phyloP scores from a whole-genome alignment of 2,113 vertebrate genomes.

The Bambusicola thoracicus region DNA sequence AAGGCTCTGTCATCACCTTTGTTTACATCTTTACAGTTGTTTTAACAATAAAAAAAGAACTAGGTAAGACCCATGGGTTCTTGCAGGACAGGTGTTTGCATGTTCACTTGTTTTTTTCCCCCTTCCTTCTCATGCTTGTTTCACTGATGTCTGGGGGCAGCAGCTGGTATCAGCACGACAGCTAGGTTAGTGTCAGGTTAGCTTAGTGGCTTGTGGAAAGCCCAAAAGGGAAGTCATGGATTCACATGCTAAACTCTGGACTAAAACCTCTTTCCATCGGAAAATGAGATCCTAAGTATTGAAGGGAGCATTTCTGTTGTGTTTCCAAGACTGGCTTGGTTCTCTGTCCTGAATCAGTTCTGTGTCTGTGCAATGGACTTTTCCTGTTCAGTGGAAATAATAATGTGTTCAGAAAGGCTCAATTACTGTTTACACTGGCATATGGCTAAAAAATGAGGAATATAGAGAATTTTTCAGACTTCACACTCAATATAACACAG shows the following conservation, averaged over 20 bases:
- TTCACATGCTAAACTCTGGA: not conserved
- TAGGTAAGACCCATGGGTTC: not conserved
- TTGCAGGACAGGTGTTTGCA: not conserved
- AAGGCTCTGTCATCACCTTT: too few relatives aligned
- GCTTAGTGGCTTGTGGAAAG: not conserved
- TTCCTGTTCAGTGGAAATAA: not conserved
- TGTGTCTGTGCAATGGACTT: not conserved
- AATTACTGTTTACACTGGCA: not conserved
- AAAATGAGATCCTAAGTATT: not conserved
- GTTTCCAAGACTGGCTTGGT: not conserved
- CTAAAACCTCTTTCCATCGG: not conserved
- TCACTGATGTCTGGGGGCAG: not conserved
- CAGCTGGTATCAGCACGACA: not conserved
- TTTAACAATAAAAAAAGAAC: not conserved
- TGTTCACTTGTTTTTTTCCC: not conserved
- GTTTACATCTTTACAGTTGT: too few relatives aligned
- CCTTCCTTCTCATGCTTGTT: not conserved
- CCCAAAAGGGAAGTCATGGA: not conserved
- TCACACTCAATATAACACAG: not conserved
- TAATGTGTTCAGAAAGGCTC: not conserved
- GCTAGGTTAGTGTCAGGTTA: not conserved
- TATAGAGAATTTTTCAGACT: not conserved
- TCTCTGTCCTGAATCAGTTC: not conserved
- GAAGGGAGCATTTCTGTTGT: not conserved
- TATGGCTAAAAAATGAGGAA: not conserved